Base-by-base conservation (phyloP, 2,888 invertebrate species). In the Drosophila bunnanda region DNA sequence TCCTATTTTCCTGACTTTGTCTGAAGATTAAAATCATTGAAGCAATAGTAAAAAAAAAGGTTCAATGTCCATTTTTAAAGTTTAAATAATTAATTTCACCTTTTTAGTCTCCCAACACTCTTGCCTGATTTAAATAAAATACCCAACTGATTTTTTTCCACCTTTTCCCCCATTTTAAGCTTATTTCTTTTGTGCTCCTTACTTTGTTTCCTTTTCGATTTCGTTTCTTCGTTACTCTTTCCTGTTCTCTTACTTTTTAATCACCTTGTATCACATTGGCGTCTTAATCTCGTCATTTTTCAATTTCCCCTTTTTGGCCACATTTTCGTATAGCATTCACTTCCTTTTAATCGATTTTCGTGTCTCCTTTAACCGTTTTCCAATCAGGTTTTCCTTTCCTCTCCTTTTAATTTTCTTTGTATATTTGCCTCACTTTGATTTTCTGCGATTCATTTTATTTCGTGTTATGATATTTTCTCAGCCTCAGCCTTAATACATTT, bases 321-420 rank as follows among this genome's bases (percentile, higher is more conserved):
- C 54, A 41, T 60, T 52, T 55, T 58, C 53, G 2, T 39, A 39
- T 32, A 38, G 9, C 54, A 32, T 10, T 54, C 32, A 9, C 38
- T 43, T 28, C 34, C 36, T 36, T 28, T 58, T 22, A 39, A 55
- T 59, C 59, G 59, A 39, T 55, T 32, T 56, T 41, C 56, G 12
- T 9, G 13, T 20, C 60, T 30, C 20, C 13, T 38, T n/a, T 20
- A 20, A n/a, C 36, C 20, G n/a, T 38, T 32, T 32, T 39, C 34
- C 61, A 59, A 38, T 62, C 44, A 46, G n/a, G 25, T 60, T 4
- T 25, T 6, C 12, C 22, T 53, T 28, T 20, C 25, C 6, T 8
- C 20, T 38, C n/a, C 4, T 38, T 52, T 1, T 25, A 17, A 58
- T 44, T 13, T 56, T n/a, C 9, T 28, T 25, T 25, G 25, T 34